Evolutionary conservation across 92 coral and sea anemone species (phyloP), one percentile per base, ranked within the genome.

Genomic region (Epizoanthus scotinus): DNA sequence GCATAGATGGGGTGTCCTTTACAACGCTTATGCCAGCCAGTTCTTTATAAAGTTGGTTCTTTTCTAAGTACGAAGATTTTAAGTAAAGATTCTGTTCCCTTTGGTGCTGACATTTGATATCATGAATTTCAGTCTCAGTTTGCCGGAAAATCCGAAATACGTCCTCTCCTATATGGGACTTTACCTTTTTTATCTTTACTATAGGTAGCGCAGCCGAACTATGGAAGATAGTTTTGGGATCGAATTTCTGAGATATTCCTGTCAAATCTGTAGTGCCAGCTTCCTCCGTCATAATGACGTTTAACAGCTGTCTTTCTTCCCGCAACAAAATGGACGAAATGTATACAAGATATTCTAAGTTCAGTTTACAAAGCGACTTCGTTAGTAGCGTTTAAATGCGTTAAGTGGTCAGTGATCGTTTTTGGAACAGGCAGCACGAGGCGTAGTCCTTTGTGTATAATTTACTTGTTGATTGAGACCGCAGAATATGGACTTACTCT

Each of bases 61-160:
- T 93, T 47, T 90, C 86, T 18, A 79, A 87, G 85, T 87, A 90
- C 10, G 90, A 85, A 15, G 91, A 88, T 81, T 93, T 90, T 44
- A 93, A 52, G 64, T 86, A 93, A 1, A 74, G 67, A 19, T 77
- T 81, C 8, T 93, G 78, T 67, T 93, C 94, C 38, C 63, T 83
- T 59, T 93, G 94, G 42, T 90, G 88, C 40, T 88, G 91, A 42
- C 64, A 78, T 25, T 73, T 73, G 18, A 93, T 93, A 68, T 77
- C 73, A 22, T 85, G 70, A 52, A 92, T 86, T 34, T 91, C 85
- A 64, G 85, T 84, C 42, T 90, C 91, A 15, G 97, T 88, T 79
- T 87, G 83, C 14, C 97, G 90, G 71, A 90, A 93, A 67, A 93
- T 93, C 29, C 97, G 84, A 57, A 93, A 93, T 19, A 93, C 97